Conservation (phyloP, 2,888 invertebrate species). For the Dusona sp. region DNA sequence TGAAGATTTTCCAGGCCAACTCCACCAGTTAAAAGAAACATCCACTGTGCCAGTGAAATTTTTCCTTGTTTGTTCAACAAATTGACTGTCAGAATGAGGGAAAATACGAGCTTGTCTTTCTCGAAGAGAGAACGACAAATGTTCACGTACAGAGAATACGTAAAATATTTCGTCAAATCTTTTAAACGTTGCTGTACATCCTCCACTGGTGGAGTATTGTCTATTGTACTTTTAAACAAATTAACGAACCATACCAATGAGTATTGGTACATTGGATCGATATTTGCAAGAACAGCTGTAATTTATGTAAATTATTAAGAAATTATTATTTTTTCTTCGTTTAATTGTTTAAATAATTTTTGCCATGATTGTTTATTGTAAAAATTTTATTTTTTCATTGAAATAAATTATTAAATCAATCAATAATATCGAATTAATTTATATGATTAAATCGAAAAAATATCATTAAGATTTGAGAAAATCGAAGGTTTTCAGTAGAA, state of each 20-base stretch:
- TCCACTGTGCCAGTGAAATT: slow-evolving; percentile 90
- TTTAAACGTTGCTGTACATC: slow-evolving; percentile 90
- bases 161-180: slow-evolving; percentile 93
- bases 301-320: slow-evolving; percentile 78
- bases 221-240: slow-evolving; percentile 94
- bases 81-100: slow-evolving; percentile 91
- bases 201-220: slow-evolving; percentile 93
- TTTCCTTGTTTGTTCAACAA: slow-evolving; percentile 88
- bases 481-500: no score
- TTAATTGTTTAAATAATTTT: not conserved
- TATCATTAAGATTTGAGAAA: no score
- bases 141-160: slow-evolving; percentile 95
- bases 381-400: not conserved
- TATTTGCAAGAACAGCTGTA: slow-evolving; percentile 93
- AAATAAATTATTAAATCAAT: not conserved
- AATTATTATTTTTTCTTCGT: not conserved
- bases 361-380: not conserved
- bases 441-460: no score
- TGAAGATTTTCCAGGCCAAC: slow-evolving; percentile 92
- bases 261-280: slow-evolving; percentile 99
- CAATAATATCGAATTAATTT: not conserved
- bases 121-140: slow-evolving; percentile 98
- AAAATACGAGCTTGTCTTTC: slow-evolving; percentile 97
- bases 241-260: slow-evolving; percentile 97
- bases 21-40: slow-evolving; percentile 95